Conservation (phyloP, 2,113 vertebrate genomes). For the Dasyprocta punctata region DNA sequence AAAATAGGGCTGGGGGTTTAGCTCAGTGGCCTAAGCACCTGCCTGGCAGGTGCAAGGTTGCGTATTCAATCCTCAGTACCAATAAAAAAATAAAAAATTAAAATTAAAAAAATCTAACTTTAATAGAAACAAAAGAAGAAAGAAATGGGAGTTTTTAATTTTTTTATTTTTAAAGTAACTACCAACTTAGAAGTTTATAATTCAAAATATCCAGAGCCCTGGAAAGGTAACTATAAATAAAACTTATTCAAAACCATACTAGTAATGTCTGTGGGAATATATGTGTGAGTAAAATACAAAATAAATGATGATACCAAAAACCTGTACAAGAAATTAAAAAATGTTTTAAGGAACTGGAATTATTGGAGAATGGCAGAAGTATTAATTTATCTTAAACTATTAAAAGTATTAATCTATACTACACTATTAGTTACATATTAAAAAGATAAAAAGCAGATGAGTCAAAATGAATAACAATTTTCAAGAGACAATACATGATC, state of each 20-base stretch:
- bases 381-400: background rate
- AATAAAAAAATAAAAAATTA: too few relatives aligned
- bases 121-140: constrained; percentile 20
- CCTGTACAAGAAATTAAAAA: background rate
- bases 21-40: too few relatives aligned
- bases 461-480: background rate
- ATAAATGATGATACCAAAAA: background rate
- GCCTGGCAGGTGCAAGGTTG: too few relatives aligned
- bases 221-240: background rate
- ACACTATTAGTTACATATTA: background rate
- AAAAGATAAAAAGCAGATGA: background rate
- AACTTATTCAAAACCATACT: background rate
- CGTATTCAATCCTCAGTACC: too few relatives aligned
- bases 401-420: background rate
- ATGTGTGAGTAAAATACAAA: constrained; percentile 10
- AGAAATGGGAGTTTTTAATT: constrained; percentile 2
- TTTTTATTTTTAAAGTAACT: background rate
- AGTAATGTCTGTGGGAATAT: background rate
- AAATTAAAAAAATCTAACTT: too few relatives aligned
- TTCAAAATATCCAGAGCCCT: constrained; percentile 6
- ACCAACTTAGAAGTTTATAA: background rate
- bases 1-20: too few relatives aligned
- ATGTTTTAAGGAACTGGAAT: background rate
- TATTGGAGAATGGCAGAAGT: background rate
- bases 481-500: background rate